Conservation (phyloP, 2,113 vertebrate genomes). For the Cyphomyrus discorhynchus region DNA sequence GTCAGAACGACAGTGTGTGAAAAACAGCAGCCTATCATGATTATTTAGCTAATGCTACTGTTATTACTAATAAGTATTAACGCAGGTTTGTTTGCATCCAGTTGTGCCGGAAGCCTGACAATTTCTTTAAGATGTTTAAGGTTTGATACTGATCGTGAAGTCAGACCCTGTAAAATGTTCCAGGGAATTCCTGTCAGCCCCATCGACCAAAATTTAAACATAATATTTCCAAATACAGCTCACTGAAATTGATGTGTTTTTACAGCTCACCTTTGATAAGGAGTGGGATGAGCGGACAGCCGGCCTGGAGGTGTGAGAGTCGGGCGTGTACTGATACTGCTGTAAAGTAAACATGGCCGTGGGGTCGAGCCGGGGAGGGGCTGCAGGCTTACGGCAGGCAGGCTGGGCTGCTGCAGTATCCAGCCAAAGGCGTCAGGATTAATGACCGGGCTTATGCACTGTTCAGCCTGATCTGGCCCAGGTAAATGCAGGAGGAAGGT, state of each 20-base stretch:
- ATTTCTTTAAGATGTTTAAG: background rate
- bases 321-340: background rate
- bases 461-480: background rate
- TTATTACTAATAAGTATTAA: background rate
- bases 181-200: background rate
- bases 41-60: background rate
- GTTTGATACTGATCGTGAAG: background rate
- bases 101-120: background rate
- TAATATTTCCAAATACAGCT: background rate
- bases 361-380: background rate
- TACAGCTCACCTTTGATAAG: background rate
- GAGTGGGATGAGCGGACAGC: background rate
- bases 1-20: background rate
- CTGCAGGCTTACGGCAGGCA: background rate
- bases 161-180: background rate
- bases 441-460: background rate
- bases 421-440: background rate
- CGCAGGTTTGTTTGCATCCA: background rate
- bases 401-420: background rate
- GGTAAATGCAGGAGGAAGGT: background rate
- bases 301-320: background rate
- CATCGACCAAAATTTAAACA: background rate
- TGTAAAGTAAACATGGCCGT: background rate
- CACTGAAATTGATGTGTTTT: background rate
- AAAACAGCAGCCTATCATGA: background rate